Percentiles rank a stretch among this genome's conserved stretches.
Conservation (phyloP, 2,888 invertebrate species). For the Boloria selene region DNA sequence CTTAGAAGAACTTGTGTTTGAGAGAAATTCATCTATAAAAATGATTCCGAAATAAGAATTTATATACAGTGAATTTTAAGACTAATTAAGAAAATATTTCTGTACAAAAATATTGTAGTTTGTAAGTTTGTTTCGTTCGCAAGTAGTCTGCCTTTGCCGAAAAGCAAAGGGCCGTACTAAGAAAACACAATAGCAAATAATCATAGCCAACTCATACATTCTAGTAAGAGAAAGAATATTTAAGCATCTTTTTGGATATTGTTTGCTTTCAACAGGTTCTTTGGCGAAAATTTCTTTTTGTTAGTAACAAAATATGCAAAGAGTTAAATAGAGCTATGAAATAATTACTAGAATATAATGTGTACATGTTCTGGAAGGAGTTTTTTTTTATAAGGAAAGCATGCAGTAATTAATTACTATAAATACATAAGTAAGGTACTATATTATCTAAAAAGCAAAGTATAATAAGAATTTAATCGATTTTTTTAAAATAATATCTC, state of each 20-base stretch:
- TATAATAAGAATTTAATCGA: too few species aligned
- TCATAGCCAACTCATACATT: slow-evolving; percentile 33
- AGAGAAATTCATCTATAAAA: too few species aligned
- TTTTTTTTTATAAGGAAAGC: neutral
- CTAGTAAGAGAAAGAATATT: slow-evolving; percentile 38
- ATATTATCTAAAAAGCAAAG: too few species aligned
- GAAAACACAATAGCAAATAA: slow-evolving; percentile 36
- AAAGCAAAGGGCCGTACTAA: slow-evolving; percentile 31
- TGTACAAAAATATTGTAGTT: slow-evolving; percentile 6
- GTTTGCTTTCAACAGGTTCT: slow-evolving; percentile 38
- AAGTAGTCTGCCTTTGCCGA: slow-evolving; percentile 28
- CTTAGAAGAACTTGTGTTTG: too few species aligned
- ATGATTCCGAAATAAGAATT: too few species aligned
- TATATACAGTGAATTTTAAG: slow-evolving; percentile 5
- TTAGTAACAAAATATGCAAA: slow-evolving; percentile 34
- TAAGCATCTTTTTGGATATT: slow-evolving; percentile 39
- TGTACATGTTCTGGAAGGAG: neutral
- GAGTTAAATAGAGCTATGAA: slow-evolving; percentile 33
- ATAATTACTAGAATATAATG: slow-evolving; percentile 25
- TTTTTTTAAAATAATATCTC: neutral
- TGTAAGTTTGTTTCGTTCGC: slow-evolving; percentile 20
- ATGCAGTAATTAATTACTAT: neutral
- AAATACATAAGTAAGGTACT: too few species aligned
- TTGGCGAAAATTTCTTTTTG: slow-evolving; percentile 34
- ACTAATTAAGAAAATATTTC: slow-evolving; percentile 10